Conservation (phyloP, 2,113 vertebrate species). For the Spilogale gracilis region DNA sequence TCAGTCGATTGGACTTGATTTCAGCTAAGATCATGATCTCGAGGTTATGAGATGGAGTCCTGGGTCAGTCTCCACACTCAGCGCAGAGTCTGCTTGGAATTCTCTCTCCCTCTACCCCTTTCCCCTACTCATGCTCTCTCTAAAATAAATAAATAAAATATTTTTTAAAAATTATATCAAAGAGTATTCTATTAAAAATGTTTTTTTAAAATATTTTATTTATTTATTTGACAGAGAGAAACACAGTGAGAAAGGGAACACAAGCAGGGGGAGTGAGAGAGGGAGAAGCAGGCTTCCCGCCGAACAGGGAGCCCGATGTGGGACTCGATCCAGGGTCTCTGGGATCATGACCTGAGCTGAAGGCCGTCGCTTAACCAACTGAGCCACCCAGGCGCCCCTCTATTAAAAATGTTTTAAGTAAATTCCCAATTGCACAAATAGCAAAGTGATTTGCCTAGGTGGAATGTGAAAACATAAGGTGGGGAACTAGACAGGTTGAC, state of each 20-base stretch:
- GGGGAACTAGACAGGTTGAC: not conserved
- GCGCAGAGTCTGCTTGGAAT: not conserved
- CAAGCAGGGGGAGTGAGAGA: too few species aligned
- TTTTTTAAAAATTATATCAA: not conserved
- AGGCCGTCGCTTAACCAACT: too few species aligned
- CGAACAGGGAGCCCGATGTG: too few species aligned
- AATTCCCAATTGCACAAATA: conserved; percentile 2
- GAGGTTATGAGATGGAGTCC: not conserved
- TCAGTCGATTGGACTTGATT: not conserved
- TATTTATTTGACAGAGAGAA: too few species aligned
- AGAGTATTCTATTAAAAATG: not conserved
- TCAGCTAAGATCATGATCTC: not conserved
- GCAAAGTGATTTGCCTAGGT: not conserved
- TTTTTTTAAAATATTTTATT: not conserved
- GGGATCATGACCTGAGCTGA: too few species aligned
- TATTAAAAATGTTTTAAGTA: not conserved
- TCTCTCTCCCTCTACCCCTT: not conserved
- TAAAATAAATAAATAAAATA: too few species aligned
- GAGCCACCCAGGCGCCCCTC: not conserved
- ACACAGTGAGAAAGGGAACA: too few species aligned
- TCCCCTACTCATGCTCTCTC: too few species aligned
- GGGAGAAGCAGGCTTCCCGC: too few species aligned
- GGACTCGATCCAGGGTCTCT: too few species aligned
- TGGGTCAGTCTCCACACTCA: not conserved
- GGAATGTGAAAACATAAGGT: not conserved